Evolutionary conservation across 2,113 vertebrate species (phyloP).

Genomic region (Sus scrofa): DNA sequence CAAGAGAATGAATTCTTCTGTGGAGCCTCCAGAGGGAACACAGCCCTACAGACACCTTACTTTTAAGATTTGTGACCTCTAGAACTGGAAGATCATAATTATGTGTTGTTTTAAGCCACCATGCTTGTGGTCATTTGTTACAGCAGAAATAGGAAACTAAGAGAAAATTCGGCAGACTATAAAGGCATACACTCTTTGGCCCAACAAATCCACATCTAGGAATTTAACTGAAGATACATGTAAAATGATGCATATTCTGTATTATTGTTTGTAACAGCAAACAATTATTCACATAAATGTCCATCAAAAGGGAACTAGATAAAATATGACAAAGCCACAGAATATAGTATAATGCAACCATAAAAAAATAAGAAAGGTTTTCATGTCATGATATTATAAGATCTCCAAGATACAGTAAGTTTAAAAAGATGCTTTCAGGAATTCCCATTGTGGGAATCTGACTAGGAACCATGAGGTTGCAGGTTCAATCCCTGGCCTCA

Average conservation of each 20-base stretch:
- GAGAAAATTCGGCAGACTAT: neutral
- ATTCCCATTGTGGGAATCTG: too few relatives aligned
- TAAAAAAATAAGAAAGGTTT: neutral
- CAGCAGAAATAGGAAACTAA: neutral
- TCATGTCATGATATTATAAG: neutral
- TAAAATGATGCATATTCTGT: neutral
- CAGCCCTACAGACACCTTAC: neutral
- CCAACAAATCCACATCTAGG: neutral
- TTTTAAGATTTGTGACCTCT: neutral
- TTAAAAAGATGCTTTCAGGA: neutral
- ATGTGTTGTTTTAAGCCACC: neutral
- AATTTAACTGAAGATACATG: neutral
- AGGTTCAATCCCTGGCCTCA: too few relatives aligned
- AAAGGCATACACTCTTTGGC: neutral
- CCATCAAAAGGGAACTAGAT: neutral
- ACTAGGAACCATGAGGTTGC: too few relatives aligned
- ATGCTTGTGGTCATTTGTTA: neutral
- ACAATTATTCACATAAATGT: neutral
- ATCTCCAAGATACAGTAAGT: neutral
- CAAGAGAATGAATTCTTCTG: neutral
- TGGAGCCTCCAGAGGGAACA: neutral
- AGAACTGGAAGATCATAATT: neutral
- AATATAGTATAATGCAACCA: neutral
- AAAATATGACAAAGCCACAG: neutral
- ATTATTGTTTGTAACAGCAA: constrained; percentile 3